Conservation (phyloP, 2,113 vertebrate genomes). For the Myocastor coypus region DNA sequence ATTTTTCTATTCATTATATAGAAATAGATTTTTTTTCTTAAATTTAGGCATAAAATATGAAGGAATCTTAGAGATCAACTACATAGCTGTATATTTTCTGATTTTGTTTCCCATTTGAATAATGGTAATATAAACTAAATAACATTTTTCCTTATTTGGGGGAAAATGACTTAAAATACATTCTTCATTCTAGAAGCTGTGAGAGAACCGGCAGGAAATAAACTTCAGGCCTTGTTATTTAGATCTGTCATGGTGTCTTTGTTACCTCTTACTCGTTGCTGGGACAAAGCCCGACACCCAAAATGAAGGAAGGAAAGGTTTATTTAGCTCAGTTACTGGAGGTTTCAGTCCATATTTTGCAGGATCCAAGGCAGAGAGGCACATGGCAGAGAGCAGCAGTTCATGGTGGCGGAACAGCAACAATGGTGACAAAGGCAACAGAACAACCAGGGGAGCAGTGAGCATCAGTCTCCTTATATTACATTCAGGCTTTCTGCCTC, state of each 20-base stretch:
- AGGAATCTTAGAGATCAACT: not conserved
- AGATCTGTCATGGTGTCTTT: not conserved
- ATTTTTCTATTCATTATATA: conserved; percentile 6
- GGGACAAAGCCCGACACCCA: no score
- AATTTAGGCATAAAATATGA: not conserved
- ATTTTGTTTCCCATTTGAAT: conserved; percentile 10
- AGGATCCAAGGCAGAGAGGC: no score
- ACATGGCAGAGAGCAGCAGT: no score
- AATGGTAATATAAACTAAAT: not conserved
- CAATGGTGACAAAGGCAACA: no score
- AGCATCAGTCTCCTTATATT: no score
- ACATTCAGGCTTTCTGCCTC: no score
- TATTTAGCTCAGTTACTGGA: no score
- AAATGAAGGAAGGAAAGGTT: no score
- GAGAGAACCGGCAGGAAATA: conserved; percentile 16
- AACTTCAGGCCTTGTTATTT: not conserved
- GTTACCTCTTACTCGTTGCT: no score
- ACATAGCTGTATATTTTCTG: not conserved
- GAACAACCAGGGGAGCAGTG: no score
- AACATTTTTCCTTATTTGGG: not conserved
- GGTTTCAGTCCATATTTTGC: no score
- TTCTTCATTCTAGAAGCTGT: not conserved
- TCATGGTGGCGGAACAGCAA: no score
- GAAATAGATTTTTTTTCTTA: conserved; percentile 22
- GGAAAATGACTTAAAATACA: not conserved